Evolutionary conservation across 2,113 vertebrate genomes (phyloP).

Genomic region (Pimephales promelas): DNA sequence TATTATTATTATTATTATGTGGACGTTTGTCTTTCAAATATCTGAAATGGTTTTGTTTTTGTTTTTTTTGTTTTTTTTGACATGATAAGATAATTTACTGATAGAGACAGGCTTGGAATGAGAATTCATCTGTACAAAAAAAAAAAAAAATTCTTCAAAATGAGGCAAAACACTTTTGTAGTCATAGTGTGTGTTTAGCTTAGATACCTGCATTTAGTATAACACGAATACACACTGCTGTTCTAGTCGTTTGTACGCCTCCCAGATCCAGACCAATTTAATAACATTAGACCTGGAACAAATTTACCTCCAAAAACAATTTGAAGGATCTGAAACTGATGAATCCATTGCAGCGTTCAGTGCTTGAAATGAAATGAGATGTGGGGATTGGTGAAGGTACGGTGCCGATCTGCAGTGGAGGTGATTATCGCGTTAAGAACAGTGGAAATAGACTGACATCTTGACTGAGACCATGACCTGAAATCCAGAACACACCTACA

Average conservation of each 20-base stretch:
- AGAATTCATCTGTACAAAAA: too few relatives aligned
- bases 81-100: too few relatives aligned
- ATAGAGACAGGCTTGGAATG: too few relatives aligned
- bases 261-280: not conserved
- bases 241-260: not conserved
- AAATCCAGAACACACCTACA: not conserved
- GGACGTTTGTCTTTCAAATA: too few relatives aligned
- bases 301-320: not conserved
- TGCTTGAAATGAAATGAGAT: slow-evolving; percentile 16
- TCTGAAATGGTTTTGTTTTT: too few relatives aligned
- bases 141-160: too few relatives aligned
- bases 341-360: not conserved
- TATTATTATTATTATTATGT: too few relatives aligned
- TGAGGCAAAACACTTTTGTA: too few relatives aligned
- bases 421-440: not conserved
- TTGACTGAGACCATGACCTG: not conserved
- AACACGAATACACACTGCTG: not conserved
- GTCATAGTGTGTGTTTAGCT: too few relatives aligned
- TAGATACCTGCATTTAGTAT: not conserved
- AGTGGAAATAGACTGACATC: not conserved
- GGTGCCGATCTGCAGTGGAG: not conserved
- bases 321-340: not conserved
- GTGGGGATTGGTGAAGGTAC: not conserved
- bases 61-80: too few relatives aligned
- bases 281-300: not conserved